Conservation (phyloP, 2,888 invertebrate genomes). For the Drosophila gaucha region DNA sequence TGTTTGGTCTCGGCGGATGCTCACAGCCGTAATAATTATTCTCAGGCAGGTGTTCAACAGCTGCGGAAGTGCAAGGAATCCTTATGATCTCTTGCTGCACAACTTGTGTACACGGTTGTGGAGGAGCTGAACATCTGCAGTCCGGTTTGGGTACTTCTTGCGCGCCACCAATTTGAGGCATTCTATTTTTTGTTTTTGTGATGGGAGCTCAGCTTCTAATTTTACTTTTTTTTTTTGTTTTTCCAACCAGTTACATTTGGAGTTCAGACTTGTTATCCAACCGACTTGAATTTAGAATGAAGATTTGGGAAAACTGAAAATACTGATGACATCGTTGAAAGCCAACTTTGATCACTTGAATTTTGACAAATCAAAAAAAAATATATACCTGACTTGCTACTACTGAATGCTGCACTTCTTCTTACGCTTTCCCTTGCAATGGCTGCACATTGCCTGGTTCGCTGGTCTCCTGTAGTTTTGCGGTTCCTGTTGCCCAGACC, state of each 20-base stretch:
- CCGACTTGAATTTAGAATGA: neutral
- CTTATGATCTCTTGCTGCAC: conserved; percentile 30
- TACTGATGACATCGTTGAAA: neutral
- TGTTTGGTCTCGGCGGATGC: neutral
- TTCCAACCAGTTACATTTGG: neutral
- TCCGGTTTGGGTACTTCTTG: neutral
- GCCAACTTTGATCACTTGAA: conserved; percentile 29
- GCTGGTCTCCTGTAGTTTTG: neutral
- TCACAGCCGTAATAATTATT: conserved; percentile 14
- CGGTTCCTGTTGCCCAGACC: neutral
- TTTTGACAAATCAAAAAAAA: neutral
- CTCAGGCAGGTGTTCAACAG: neutral
- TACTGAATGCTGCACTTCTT: conserved; percentile 42
- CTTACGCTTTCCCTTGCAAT: conserved; percentile 19
- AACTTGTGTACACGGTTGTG: neutral
- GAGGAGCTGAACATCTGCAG: conserved; percentile 14
- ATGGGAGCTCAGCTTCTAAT: neutral
- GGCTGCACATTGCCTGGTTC: conserved; percentile 9
- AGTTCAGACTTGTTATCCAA: neutral
- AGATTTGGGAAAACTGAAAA: neutral
- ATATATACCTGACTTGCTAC: too few species aligned
- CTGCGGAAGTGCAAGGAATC: conserved; percentile 5
- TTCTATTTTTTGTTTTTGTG: neutral
- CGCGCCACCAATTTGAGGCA: too few species aligned
- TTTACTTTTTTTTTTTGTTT: neutral